Evolutionary conservation across 2,797 vertebrate genomes (phyloP), one percentile per base, ranked within the genome.

Genomic region (Chaunax sp.): DNA sequence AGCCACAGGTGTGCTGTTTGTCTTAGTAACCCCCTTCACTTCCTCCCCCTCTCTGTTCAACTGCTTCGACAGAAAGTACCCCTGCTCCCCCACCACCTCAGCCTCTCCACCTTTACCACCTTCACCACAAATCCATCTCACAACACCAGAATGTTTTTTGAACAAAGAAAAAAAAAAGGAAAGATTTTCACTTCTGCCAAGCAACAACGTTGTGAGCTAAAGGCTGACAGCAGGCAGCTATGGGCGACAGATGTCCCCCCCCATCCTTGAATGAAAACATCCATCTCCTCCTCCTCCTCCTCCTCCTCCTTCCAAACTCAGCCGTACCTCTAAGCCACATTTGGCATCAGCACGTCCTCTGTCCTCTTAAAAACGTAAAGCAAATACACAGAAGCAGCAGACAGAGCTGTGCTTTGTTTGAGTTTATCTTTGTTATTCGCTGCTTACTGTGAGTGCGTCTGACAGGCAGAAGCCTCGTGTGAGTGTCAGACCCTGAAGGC

Each of bases 41-140:
- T 41, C 44, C n/a, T 16, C 37, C 53, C 15, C 52, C 46, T 10
- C 64, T 35, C 53, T 75, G 55, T 58, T 68, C 49, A 58, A 51
- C 63, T 75, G 64, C 72, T 79, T 80, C 77, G 79, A 80, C 88
- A 90, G 87, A 83, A 92, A 87, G 73, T 51, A 19, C 62, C 16
- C 64, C 66, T 37, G 22, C 51, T 26, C 3, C 37, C 12, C 46
- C 49, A 38, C 53, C 64, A 61, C 55, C 54, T 62, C 53, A 51
- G 26, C 16, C 40, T 64, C 68, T 69, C 64, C 63, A 28, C 61
- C 35, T 13, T 37, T 1, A 37, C 13, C 4, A 37, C 35, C 35
- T n/a, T n/a, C n/a, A n/a, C n/a, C n/a, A n/a, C n/a, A n/a, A n/a
- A n/a, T n/a, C n/a, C n/a, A n/a, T n/a, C n/a, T 12, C 35, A 37